phyloP scores from a whole-genome alignment of 2,113 vertebrate species.

The Plectropomus leopardus region DNA sequence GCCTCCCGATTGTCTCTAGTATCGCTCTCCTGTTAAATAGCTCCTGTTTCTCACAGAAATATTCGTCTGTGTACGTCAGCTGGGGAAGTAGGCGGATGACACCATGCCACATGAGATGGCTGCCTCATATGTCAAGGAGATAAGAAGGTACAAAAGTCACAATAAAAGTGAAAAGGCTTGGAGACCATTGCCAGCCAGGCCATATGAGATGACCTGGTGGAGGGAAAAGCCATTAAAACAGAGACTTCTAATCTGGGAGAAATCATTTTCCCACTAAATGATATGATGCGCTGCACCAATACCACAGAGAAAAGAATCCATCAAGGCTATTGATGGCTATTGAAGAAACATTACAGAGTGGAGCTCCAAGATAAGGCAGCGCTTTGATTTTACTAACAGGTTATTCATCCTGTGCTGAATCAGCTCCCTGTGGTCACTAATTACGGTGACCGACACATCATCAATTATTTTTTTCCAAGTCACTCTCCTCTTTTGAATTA shows the following conservation, averaged over 20 bases:
- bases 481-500: constrained; percentile 8
- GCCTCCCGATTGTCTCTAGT: constrained; percentile 20
- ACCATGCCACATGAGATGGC: constrained; percentile 46
- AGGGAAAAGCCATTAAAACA: constrained; percentile 41
- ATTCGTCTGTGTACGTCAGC: constrained; percentile 4
- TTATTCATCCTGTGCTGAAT: constrained; percentile 45
- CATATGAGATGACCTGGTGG: constrained; percentile 17
- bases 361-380: constrained; percentile 4
- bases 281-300: constrained; percentile 29
- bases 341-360: constrained; percentile 33
- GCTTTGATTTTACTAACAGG: constrained; percentile 52
- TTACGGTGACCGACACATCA: constrained; percentile 28
- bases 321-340: constrained; percentile 27
- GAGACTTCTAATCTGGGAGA: constrained; percentile 15
- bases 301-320: constrained; percentile 26
- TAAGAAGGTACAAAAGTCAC: constrained; percentile 60
- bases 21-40: constrained; percentile 40
- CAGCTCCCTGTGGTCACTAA: constrained; percentile 20
- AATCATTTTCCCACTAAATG: constrained; percentile 48
- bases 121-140: constrained; percentile 64
- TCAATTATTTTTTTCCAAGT: constrained; percentile 26
- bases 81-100: constrained; percentile 29
- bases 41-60: constrained; percentile 26
- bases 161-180: constrained; percentile 45
- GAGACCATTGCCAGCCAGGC: constrained; percentile 14